phyloP scores from a whole-genome alignment of 2,888 invertebrate genomes.

The Drosophila basisetae region DNA sequence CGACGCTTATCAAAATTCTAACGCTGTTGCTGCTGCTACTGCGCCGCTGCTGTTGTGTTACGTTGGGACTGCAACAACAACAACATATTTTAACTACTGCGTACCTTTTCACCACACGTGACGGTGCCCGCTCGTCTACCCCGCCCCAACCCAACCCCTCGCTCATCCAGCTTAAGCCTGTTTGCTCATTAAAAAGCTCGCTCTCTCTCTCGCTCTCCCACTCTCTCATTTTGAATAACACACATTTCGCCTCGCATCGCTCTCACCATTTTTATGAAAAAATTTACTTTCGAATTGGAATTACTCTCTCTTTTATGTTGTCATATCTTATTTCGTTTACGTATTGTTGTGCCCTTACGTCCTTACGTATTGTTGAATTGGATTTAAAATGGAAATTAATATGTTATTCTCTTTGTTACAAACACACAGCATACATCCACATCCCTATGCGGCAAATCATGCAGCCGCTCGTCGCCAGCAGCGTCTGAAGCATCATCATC shows the following conservation, averaged over 20 bases:
- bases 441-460: constrained; percentile 84
- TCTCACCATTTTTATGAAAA: constrained; percentile 41
- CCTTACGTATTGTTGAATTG: constrained; percentile 6
- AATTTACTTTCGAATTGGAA: constrained; percentile 68
- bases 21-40: constrained; percentile 68
- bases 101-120: constrained; percentile 34
- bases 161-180: constrained; percentile 40
- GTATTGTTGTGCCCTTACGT: constrained; percentile 28
- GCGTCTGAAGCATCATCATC: constrained; percentile 81
- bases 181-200: constrained; percentile 18
- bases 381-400: constrained; percentile 16
- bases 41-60: constrained; percentile 33
- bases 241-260: constrained; percentile 31
- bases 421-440: constrained; percentile 83
- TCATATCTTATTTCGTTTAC: constrained; percentile 28
- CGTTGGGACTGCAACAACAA: constrained; percentile 39
- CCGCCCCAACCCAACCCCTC: not conserved
- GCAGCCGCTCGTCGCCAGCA: constrained; percentile 81
- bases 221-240: constrained; percentile 25
- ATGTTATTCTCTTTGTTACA: constrained; percentile 21
- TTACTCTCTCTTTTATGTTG: constrained; percentile 47
- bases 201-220: not conserved
- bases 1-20: constrained; percentile 68
- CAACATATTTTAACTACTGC: constrained; percentile 44
- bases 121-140: constrained; percentile 17